Evolutionary conservation across 2,113 vertebrate genomes (phyloP).

Genomic region (Arenaria interpres): DNA sequence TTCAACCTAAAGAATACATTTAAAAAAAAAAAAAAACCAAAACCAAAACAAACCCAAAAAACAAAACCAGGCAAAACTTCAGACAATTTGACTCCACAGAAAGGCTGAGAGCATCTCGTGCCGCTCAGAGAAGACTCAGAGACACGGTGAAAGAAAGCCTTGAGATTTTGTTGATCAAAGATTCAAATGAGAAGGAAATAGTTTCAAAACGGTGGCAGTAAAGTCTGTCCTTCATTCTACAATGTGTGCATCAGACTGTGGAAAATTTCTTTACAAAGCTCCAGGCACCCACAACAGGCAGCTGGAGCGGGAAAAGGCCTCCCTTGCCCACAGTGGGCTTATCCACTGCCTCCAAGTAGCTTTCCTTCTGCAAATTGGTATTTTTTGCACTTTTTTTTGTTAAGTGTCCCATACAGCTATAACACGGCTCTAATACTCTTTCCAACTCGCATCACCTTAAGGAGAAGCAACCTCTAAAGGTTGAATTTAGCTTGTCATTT

Average conservation of each 20-base stretch:
- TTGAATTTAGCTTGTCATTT: not conserved
- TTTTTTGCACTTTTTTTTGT: not conserved
- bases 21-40: not conserved
- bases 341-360: not conserved
- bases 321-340: not conserved
- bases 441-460: not conserved
- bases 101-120: not conserved
- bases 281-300: not conserved
- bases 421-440: not conserved
- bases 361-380: not conserved
- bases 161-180: not conserved
- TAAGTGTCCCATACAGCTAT: not conserved
- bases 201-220: not conserved
- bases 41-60: not conserved
- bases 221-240: slow-evolving; percentile 21
- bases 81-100: not conserved
- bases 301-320: not conserved
- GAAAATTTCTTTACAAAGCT: slow-evolving; percentile 9
- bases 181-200: slow-evolving; percentile 7
- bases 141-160: not conserved
- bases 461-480: not conserved
- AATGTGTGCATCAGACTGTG: not conserved
- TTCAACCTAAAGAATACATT: not conserved
- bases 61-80: not conserved
- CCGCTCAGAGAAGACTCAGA: not conserved